Conservation (phyloP, 2,113 vertebrate species). For the Gallinago paraguaiae region DNA sequence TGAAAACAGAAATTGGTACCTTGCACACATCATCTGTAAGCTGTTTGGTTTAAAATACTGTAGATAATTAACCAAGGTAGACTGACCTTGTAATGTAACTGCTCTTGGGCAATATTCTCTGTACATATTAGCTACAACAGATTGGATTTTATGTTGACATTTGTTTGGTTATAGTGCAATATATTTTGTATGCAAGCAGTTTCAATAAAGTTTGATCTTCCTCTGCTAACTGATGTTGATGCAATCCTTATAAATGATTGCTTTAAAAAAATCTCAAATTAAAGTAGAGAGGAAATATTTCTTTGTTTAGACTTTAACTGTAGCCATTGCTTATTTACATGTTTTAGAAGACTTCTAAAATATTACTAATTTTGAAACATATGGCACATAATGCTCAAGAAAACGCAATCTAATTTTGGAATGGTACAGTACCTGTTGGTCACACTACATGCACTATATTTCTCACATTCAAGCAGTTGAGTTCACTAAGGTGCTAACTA, state of each 20-base stretch:
- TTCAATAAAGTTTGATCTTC: conserved; percentile 99
- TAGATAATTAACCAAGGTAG: conserved; percentile 98
- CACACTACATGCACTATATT: conserved; percentile 66
- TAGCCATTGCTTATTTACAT: conserved; percentile 69
- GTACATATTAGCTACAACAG: conserved; percentile 96
- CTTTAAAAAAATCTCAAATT: conserved; percentile 74
- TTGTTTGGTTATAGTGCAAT: conserved; percentile 99
- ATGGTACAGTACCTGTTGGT: conserved; percentile 64
- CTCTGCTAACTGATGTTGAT: conserved; percentile 84
- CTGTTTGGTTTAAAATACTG: conserved; percentile 89
- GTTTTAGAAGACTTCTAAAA: conserved; percentile 55
- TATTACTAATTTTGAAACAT: conserved; percentile 51
- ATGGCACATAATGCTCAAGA: conserved; percentile 50
- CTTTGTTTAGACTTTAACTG: conserved; percentile 70
- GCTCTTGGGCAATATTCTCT: conserved; percentile 97
- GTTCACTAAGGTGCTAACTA: conserved; percentile 79
- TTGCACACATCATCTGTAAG: conserved; percentile 89
- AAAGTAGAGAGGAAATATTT: conserved; percentile 49
- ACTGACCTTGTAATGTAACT: conserved; percentile 94
- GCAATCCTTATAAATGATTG: conserved; percentile 85
- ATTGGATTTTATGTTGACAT: conserved; percentile 98
- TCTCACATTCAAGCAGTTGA: conserved; percentile 65
- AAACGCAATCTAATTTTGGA: conserved; percentile 30
- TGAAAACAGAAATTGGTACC: conserved; percentile 86
- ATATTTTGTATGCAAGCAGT: conserved; percentile 99